Conservation (phyloP, 2,113 vertebrate genomes). For the Epinephelus lanceolatus region DNA sequence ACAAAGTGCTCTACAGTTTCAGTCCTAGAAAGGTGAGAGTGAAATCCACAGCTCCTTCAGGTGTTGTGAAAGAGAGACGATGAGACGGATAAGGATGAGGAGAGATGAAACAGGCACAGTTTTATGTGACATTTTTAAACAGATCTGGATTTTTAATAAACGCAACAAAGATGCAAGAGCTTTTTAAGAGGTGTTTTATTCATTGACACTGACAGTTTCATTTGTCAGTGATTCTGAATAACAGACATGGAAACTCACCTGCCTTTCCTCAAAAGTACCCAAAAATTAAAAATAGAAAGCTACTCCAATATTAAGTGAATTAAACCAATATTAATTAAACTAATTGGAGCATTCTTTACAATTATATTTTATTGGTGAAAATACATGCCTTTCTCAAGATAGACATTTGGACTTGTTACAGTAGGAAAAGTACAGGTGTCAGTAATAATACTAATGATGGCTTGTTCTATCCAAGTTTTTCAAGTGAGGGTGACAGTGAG, state of each 20-base stretch:
- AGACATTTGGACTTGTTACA: too few relatives aligned
- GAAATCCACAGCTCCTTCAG: constrained; percentile 10
- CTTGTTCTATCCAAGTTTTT: too few relatives aligned
- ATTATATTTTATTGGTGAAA: too few relatives aligned
- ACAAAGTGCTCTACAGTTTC: background rate
- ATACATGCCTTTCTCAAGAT: too few relatives aligned
- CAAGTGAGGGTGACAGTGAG: too few relatives aligned
- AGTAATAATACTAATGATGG: too few relatives aligned
- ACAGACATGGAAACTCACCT: background rate
- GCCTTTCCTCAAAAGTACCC: background rate
- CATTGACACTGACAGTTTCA: background rate
- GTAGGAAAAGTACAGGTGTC: too few relatives aligned
- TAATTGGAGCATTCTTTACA: background rate
- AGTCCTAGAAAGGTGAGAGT: background rate
- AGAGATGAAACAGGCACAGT: background rate
- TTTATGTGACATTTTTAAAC: constrained; percentile 21
- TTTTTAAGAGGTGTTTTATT: constrained; percentile 7
- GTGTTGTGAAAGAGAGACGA: background rate
- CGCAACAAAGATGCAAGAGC: background rate
- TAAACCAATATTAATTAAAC: background rate
- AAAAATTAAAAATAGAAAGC: background rate
- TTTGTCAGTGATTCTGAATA: background rate
- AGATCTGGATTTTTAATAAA: constrained; percentile 14
- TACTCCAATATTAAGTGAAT: background rate
- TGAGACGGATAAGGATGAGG: background rate